These are phyloP conservation scores for Cairina moschata DNA, from an alignment of 2,113 vertebrate genomes.

Conservation along the genomic window DNA sequence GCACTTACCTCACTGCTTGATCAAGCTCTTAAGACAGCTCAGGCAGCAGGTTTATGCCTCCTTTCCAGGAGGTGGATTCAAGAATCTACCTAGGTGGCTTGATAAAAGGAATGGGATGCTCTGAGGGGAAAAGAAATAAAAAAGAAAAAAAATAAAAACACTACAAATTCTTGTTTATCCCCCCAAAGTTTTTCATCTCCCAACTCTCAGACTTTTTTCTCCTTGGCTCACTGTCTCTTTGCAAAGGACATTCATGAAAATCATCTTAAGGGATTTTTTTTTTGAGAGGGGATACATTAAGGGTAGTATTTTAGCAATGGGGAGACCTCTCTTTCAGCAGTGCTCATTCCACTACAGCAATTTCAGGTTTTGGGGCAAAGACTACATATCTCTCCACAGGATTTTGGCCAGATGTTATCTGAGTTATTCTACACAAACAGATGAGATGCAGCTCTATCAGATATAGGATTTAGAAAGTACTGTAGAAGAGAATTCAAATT, in stretches of 20 bases:
- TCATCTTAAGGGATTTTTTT: neutral
- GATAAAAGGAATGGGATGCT: conserved; percentile 24
- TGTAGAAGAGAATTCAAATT: neutral
- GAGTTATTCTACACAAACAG: neutral
- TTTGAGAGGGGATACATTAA: neutral
- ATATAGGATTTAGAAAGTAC: neutral
- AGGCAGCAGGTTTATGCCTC: conserved; percentile 60
- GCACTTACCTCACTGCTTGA: conserved; percentile 70
- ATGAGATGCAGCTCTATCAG: neutral
- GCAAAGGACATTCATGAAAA: neutral
- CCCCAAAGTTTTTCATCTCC: neutral
- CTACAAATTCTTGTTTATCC: neutral
- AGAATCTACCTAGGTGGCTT: conserved; percentile 55
- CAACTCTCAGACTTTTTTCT: neutral
- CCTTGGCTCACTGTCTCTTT: neutral
- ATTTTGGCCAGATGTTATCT: neutral
- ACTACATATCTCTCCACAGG: neutral
- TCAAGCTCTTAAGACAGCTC: conserved; percentile 66
- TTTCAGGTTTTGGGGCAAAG: neutral
- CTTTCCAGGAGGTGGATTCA: conserved; percentile 62
- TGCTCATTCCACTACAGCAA: neutral
- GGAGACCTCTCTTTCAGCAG: neutral
- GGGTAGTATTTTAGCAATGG: neutral
- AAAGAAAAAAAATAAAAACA: neutral
- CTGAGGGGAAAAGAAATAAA: neutral